Percentiles rank a stretch among this genome's conserved stretches.
Evolutionary conservation across 2,888 invertebrate genomes (phyloP).

Genomic region (Linnaemya tessellans): DNA sequence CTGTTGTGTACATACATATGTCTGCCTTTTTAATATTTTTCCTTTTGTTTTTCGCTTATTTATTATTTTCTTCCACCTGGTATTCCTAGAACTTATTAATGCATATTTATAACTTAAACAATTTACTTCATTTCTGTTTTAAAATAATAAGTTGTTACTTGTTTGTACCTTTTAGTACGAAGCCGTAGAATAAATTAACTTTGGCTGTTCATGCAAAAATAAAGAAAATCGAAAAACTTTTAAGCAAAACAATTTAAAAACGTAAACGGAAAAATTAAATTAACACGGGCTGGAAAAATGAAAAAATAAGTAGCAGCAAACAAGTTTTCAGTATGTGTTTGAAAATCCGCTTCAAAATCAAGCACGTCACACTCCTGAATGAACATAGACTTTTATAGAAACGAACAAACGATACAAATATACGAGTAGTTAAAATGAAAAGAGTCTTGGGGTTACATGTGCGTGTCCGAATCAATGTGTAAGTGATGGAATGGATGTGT

Average conservation of each 20-base stretch:
- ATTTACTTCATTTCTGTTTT: conserved; percentile 44
- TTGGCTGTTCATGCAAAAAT: not conserved
- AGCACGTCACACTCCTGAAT: conserved; percentile 29
- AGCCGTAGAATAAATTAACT: conserved; percentile 60
- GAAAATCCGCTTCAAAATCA: conserved; percentile 59
- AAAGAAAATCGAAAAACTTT: conserved; percentile 27
- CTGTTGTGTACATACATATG: not conserved
- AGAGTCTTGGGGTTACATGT: conserved; percentile 30
- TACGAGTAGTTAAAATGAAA: conserved; percentile 21
- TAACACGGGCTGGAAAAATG: conserved; percentile 36
- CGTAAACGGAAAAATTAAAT: conserved; percentile 60
- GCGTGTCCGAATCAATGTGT: conserved; percentile 29
- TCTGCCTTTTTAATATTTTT: conserved; percentile 7
- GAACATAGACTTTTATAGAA: conserved; percentile 1
- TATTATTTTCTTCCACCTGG: conserved; percentile 31
- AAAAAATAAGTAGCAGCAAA: not conserved
- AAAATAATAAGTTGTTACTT: conserved; percentile 58
- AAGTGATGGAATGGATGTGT: not conserved
- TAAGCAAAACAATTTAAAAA: conserved; percentile 48
- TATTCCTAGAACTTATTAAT: conserved; percentile 55
- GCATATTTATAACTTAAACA: conserved; percentile 57
- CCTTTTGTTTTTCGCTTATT: not conserved
- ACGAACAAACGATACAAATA: not conserved
- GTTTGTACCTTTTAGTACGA: conserved; percentile 17
- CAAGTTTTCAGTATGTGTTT: conserved; percentile 18